Conservation (phyloP, 2,797 vertebrate genomes). For the Sandelia bainsii region DNA sequence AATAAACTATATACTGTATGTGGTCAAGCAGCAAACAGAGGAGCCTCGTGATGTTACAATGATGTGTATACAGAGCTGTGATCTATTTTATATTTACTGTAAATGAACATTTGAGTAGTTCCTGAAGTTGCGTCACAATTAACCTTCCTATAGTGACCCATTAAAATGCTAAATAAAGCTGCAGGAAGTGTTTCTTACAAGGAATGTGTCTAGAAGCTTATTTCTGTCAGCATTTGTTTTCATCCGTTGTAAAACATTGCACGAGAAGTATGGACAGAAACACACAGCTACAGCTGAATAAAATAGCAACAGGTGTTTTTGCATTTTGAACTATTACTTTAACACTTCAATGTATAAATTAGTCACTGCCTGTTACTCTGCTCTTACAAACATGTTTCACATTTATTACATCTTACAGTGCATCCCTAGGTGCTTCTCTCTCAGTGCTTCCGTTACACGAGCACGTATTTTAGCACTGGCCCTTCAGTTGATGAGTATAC, state of each 20-base stretch:
- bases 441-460: constrained; percentile 15
- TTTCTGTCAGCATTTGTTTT: neutral
- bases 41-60: neutral
- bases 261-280: neutral
- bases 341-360: neutral
- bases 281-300: neutral
- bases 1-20: neutral
- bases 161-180: constrained; percentile 12
- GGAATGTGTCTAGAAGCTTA: neutral
- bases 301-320: neutral
- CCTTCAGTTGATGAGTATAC: constrained; percentile 25
- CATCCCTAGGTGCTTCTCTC: constrained; percentile 3
- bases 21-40: neutral
- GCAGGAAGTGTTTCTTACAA: neutral
- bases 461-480: constrained; percentile 20
- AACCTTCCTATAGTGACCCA: constrained; percentile 14
- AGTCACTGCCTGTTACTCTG: neutral
- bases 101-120: constrained; percentile 9
- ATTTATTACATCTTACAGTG: constrained; percentile 21
- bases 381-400: constrained; percentile 7
- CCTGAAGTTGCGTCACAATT: neutral
- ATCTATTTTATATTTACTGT: neutral
- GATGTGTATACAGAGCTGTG: constrained; percentile 1
- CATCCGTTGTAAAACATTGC: neutral
- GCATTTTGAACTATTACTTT: neutral